Evolutionary conservation across 2,113 vertebrate species (phyloP).

Genomic region (Zapus hudsonius): DNA sequence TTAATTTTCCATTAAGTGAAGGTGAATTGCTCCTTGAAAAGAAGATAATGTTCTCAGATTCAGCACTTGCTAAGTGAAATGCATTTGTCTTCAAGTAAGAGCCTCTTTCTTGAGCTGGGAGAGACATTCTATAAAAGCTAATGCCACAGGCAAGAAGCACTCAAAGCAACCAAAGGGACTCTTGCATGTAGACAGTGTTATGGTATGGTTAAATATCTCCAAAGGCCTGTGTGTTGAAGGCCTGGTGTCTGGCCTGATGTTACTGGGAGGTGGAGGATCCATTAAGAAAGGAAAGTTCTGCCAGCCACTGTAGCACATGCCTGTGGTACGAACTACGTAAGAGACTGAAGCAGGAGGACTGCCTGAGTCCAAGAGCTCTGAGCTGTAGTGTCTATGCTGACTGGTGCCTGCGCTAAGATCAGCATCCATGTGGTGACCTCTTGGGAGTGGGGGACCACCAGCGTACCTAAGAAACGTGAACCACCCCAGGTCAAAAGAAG

Average conservation of each 20-base stretch:
- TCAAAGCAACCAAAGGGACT: not conserved
- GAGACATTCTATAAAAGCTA: not conserved
- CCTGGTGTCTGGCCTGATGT: not conserved
- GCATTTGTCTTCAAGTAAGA: slow-evolving; percentile 62
- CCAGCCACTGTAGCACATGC: too few species aligned
- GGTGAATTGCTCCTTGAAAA: slow-evolving; percentile 51
- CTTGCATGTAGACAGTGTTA: not conserved
- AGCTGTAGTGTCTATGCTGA: not conserved
- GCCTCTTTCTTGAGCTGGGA: not conserved
- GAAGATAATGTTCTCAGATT: slow-evolving; percentile 48
- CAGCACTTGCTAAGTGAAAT: slow-evolving; percentile 47
- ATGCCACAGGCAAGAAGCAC: not conserved
- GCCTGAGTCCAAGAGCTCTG: too few species aligned
- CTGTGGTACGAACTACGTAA: too few species aligned
- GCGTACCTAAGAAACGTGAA: too few species aligned
- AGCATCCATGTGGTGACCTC: not conserved
- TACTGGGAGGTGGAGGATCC: not conserved
- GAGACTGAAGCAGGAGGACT: too few species aligned
- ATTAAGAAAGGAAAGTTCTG: not conserved
- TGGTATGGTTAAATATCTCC: not conserved
- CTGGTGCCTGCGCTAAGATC: not conserved
- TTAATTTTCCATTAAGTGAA: slow-evolving; percentile 64
- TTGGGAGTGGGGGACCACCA: not conserved
- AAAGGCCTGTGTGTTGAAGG: not conserved
- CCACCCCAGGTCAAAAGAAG: too few species aligned